Percentiles rank a stretch among this genome's conserved stretches.
These are phyloP conservation scores for Rutilus rutilus DNA, from an alignment of 2,113 vertebrate genomes.

Conservation along the genomic window DNA sequence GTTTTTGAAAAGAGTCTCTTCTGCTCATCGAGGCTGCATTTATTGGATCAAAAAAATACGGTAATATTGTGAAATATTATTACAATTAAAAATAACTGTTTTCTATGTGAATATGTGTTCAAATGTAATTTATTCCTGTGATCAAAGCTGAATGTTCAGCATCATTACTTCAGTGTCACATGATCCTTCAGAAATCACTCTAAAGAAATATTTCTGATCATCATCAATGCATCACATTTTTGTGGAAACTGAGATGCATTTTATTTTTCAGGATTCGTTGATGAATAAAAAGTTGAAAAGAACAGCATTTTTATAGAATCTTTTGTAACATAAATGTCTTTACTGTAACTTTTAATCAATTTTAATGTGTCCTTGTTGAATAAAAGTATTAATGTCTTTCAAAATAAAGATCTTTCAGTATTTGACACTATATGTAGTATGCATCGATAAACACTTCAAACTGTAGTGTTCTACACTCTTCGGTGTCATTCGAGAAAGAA, in stretches of 20 bases:
- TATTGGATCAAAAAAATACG: neutral
- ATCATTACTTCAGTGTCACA: neutral
- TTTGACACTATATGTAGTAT: no score
- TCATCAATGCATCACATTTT: neutral
- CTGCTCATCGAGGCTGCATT: neutral
- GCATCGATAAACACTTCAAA: no score
- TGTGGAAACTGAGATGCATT: neutral
- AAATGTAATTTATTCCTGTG: neutral
- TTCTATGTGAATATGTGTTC: neutral
- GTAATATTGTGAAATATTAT: neutral
- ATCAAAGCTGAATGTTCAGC: neutral
- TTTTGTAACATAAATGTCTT: neutral
- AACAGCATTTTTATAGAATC: neutral
- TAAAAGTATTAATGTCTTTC: neutral
- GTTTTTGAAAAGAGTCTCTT: no score
- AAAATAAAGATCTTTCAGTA: neutral
- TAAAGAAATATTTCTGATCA: neutral
- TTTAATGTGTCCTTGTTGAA: neutral
- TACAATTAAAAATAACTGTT: neutral
- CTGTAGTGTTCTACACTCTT: no score
- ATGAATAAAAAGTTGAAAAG: neutral
- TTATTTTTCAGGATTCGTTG: neutral
- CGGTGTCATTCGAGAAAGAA: no score
- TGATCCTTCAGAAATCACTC: neutral
- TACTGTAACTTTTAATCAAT: neutral